A percentile compares a stretch with the other conserved stretches of the same genome.
Conservation (phyloP, 2,888 invertebrate genomes). For the Limnephilus rhombicus region DNA sequence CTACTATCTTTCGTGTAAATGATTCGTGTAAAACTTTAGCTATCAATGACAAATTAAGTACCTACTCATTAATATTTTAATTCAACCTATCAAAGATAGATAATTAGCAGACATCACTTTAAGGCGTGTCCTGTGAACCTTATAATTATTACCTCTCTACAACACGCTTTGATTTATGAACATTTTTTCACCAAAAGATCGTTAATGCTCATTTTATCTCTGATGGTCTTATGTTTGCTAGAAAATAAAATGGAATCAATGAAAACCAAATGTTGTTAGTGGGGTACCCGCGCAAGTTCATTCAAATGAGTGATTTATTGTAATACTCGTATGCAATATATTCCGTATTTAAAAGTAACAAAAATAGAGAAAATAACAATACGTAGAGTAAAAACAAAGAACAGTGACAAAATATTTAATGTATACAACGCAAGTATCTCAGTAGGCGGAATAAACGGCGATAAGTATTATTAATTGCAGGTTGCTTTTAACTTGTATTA, state of each 20-base stretch:
- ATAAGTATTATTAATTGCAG: too few relatives aligned
- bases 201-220: neutral
- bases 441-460: too few relatives aligned
- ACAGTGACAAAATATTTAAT: too few relatives aligned
- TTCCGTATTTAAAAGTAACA: too few relatives aligned
- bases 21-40: neutral
- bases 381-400: too few relatives aligned
- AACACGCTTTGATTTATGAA: neutral
- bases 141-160: neutral
- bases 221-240: neutral
- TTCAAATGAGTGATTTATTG: too few relatives aligned
- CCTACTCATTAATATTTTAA: neutral
- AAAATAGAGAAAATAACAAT: too few relatives aligned
- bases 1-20: too few relatives aligned
- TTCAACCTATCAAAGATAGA: neutral
- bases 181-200: neutral
- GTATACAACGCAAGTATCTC: too few relatives aligned
- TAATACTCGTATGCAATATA: too few relatives aligned
- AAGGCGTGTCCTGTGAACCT: neutral
- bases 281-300: neutral
- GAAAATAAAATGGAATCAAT: neutral
- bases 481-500: too few relatives aligned
- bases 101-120: neutral
- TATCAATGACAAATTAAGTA: neutral
- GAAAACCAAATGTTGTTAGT: neutral